Percentiles rank a stretch among this genome's conserved stretches.
phyloP scores from a whole-genome alignment of 2,888 invertebrate species.

The Anoplius nigerrimus region DNA sequence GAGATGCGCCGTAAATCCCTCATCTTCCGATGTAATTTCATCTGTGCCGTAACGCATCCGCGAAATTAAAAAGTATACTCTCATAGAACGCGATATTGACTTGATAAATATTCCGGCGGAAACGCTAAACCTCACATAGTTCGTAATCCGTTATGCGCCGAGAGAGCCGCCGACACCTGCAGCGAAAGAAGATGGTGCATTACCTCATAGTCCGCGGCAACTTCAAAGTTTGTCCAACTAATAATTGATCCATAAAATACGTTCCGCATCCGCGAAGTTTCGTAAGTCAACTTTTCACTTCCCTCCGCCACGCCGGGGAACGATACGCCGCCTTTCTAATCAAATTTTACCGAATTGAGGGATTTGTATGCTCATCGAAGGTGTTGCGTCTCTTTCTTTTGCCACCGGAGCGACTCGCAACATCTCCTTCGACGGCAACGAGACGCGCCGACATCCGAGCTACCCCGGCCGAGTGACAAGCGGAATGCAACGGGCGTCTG shows the following conservation, averaged over 20 bases:
- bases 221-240: constrained; percentile 50
- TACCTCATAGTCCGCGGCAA: constrained; percentile 41
- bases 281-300: constrained; percentile 56
- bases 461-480: constrained; percentile 3
- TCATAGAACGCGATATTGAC: too few species aligned
- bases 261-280: constrained; percentile 39
- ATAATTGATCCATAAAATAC: constrained; percentile 57
- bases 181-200: constrained; percentile 36
- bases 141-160: too few species aligned
- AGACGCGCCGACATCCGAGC: constrained; percentile 8
- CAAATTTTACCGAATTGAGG: constrained; percentile 51
- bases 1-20: too few species aligned
- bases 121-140: too few species aligned
- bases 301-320: constrained; percentile 32
- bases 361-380: constrained; percentile 18
- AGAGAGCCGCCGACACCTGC: too few species aligned
- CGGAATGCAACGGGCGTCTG: constrained; percentile 12
- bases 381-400: constrained; percentile 17
- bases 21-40: too few species aligned
- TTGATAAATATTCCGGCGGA: too few species aligned
- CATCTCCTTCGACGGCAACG: constrained; percentile 12
- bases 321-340: constrained; percentile 50
- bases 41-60: too few species aligned
- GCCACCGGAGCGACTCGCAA: too few species aligned
- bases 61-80: too few species aligned